phyloP scores from a whole-genome alignment of 2,113 vertebrate genomes.

The Ophthalmolycus amberensis region DNA sequence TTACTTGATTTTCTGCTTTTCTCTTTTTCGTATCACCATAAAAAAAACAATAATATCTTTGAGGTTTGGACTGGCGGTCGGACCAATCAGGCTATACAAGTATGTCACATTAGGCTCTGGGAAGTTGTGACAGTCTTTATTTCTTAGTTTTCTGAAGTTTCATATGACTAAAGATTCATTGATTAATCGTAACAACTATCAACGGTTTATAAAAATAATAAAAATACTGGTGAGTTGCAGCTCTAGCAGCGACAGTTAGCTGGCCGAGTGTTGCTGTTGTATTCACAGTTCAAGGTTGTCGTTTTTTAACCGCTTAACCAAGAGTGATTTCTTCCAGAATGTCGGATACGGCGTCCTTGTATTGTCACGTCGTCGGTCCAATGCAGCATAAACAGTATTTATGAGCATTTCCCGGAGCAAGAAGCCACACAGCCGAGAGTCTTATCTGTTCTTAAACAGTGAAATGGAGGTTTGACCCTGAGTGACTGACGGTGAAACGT shows the following conservation, averaged over 20 bases:
- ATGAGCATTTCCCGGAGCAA: constrained; percentile 7
- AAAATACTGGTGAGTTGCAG: neutral
- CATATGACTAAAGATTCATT: neutral
- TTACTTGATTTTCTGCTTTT: neutral
- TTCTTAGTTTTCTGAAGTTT: neutral
- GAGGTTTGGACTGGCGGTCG: constrained; percentile 13
- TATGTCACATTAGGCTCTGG: neutral
- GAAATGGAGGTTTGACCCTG: constrained; percentile 25
- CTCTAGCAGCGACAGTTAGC: neutral
- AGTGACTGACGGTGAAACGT: constrained; percentile 30
- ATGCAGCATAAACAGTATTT: neutral
- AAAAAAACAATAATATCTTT: neutral
- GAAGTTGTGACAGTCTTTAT: neutral
- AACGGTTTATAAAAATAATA: neutral
- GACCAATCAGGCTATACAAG: constrained; percentile 1
- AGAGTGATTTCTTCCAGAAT: constrained; percentile 1
- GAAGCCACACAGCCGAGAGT: constrained; percentile 11
- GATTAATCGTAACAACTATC: neutral
- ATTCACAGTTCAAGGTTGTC: neutral
- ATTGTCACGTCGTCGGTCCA: neutral
- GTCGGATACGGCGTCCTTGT: constrained; percentile 3
- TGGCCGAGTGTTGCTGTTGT: neutral
- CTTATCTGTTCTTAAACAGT: constrained; percentile 22
- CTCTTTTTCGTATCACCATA: neutral
- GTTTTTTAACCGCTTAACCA: neutral